Evolutionary conservation across 1,140 invertebrate species (phyloP).

Genomic region (Amyelois transitella): DNA sequence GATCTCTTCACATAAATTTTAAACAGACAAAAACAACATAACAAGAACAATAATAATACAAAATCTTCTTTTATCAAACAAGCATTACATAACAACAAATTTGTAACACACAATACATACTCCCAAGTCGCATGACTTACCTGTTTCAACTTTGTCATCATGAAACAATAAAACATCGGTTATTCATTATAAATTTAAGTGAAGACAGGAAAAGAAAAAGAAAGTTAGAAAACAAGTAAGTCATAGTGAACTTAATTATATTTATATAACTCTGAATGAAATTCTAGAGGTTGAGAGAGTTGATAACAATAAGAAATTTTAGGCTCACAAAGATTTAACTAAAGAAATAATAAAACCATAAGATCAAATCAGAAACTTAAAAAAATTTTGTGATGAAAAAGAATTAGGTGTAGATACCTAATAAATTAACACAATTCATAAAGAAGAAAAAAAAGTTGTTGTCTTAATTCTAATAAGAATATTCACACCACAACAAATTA

Average conservation of each 20-base stretch:
- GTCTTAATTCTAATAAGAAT: too few relatives aligned
- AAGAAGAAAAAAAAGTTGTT: too few relatives aligned
- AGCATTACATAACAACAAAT: background rate
- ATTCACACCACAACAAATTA: too few relatives aligned
- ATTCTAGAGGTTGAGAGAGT: background rate
- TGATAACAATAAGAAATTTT: background rate
- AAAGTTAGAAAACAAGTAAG: background rate
- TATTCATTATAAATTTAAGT: background rate
- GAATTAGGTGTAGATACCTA: too few relatives aligned
- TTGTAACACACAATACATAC: background rate
- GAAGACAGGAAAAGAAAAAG: background rate
- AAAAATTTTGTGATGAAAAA: too few relatives aligned
- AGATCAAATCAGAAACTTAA: too few relatives aligned
- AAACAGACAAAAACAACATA: background rate
- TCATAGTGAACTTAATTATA: background rate
- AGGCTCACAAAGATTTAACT: too few relatives aligned
- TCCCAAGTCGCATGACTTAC: background rate
- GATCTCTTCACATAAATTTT: background rate
- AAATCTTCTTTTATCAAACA: background rate
- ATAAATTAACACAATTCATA: too few relatives aligned
- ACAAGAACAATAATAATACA: background rate
- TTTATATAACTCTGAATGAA: background rate
- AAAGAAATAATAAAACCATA: too few relatives aligned
- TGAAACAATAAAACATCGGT: background rate
- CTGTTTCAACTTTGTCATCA: background rate